Evolutionary conservation across 2,113 vertebrate species (phyloP).

Genomic region (Sphaerodactylus townsendi): DNA sequence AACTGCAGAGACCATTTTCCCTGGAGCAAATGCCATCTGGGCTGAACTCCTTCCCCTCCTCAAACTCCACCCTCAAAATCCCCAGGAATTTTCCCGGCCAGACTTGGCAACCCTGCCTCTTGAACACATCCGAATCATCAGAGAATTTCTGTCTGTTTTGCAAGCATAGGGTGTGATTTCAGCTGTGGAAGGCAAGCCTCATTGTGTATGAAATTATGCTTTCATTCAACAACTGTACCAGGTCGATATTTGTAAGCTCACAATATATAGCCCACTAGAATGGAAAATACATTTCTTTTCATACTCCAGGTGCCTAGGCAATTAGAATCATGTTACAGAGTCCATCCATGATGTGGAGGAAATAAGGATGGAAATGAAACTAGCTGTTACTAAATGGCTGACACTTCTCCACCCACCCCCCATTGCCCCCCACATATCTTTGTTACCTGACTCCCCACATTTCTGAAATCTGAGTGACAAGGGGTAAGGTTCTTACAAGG

Average conservation of each 20-base stretch:
- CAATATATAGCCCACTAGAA: constrained; percentile 11
- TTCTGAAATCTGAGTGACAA: constrained; percentile 35
- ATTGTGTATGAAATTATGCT: background rate
- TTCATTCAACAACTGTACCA: constrained; percentile 3
- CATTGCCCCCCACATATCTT: background rate
- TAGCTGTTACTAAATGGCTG: constrained; percentile 5
- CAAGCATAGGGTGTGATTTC: constrained; percentile 9
- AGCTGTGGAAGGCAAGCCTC: constrained; percentile 10
- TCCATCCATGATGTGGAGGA: background rate
- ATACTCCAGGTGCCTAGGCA: constrained; percentile 3
- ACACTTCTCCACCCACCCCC: background rate
- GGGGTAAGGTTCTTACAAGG: constrained; percentile 17
- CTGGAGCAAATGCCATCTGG: too few relatives aligned
- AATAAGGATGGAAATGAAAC: constrained; percentile 22
- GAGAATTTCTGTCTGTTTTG: background rate
- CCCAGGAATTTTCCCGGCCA: too few relatives aligned
- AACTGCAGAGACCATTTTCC: too few relatives aligned
- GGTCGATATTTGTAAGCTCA: background rate
- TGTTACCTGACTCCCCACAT: constrained; percentile 21
- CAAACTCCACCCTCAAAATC: too few relatives aligned
- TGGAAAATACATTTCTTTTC: background rate
- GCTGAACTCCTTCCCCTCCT: too few relatives aligned
- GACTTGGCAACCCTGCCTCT: too few relatives aligned
- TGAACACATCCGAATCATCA: too few relatives aligned
- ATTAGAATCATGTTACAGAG: background rate